Evolutionary conservation across 2,113 vertebrate species (phyloP).

Genomic region (Petrocephalus zakoni): DNA sequence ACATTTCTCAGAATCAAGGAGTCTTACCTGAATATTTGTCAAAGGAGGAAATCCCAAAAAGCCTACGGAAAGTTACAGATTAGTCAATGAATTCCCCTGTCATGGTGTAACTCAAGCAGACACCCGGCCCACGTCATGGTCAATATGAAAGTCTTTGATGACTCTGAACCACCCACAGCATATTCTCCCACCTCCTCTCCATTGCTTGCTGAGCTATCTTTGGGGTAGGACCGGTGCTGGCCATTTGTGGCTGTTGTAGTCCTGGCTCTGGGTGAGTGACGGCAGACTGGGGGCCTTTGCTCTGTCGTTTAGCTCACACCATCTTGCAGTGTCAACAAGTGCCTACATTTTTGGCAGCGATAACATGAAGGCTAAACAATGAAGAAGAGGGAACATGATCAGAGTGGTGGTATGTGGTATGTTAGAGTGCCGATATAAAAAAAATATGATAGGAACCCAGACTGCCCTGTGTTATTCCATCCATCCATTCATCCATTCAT

Average conservation of each 20-base stretch:
- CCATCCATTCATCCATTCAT: neutral
- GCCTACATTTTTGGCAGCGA: neutral
- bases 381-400: neutral
- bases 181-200: neutral
- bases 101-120: neutral
- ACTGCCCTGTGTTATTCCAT: neutral
- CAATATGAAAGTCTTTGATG: slow-evolving; percentile 15
- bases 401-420: neutral
- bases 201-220: neutral
- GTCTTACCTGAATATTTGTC: slow-evolving; percentile 25
- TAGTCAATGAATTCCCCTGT: slow-evolving; percentile 25
- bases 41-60: slow-evolving; percentile 28
- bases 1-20: slow-evolving; percentile 24
- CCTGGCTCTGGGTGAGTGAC: neutral
- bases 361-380: neutral
- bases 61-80: slow-evolving; percentile 18
- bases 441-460: neutral
- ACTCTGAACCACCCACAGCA: slow-evolving; percentile 18
- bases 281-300: neutral
- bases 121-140: slow-evolving; percentile 9
- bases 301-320: neutral
- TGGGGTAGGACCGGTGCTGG: neutral
- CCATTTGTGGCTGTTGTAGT: neutral
- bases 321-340: neutral
- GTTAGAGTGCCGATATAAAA: neutral